These are phyloP conservation scores for Coreius guichenoti DNA, from an alignment of 2,797 vertebrate species.

Conservation along the genomic window DNA sequence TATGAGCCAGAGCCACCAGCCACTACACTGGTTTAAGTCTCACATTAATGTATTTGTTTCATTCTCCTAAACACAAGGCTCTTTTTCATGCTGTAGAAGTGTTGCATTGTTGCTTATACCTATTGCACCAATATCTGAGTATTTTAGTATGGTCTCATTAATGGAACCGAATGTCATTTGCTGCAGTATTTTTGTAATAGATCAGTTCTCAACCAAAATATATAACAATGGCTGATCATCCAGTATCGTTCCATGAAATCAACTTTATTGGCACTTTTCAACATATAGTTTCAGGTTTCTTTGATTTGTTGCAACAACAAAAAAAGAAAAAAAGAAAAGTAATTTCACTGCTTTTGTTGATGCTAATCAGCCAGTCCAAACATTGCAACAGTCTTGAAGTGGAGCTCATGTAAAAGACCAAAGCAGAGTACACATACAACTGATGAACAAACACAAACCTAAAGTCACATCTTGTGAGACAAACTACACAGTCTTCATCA, in stretches of 20 bases:
- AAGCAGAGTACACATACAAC: conserved; percentile 53
- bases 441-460: conserved; percentile 58
- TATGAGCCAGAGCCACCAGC: too few species aligned
- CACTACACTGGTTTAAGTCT: too few species aligned
- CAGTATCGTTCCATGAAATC: background rate
- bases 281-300: background rate
- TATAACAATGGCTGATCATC: background rate
- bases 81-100: background rate
- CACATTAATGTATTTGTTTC: background rate
- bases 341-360: conserved; percentile 5
- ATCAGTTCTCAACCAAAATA: background rate
- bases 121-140: background rate
- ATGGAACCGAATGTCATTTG: background rate
- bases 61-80: too few species aligned
- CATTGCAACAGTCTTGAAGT: conserved; percentile 49
- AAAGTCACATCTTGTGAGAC: conserved; percentile 62
- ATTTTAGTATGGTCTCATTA: too few species aligned
- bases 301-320: background rate
- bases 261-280: background rate
- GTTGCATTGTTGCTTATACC: background rate
- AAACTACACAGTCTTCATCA: conserved; percentile 67
- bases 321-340: background rate
- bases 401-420: conserved; percentile 19
- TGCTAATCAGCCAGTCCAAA: conserved; percentile 28
- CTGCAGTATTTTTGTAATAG: background rate